phyloP scores from a whole-genome alignment of 2,888 invertebrate species.

The Camponotus fellah region DNA sequence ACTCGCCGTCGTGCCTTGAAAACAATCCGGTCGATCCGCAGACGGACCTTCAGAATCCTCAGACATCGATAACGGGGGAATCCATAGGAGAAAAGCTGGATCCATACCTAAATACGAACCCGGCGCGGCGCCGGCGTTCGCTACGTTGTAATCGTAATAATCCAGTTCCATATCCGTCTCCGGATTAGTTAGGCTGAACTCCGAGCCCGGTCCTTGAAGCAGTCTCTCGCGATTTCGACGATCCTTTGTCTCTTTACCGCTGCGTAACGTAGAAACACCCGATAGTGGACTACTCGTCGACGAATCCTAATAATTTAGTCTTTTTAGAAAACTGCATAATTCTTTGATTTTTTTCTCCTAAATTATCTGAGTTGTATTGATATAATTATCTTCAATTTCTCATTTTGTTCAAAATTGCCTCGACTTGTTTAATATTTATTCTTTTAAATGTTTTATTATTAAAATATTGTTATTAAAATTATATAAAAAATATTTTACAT shows the following conservation, averaged over 20 bases:
- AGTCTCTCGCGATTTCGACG: slow-evolving; percentile 91
- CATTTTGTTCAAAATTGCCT: not conserved
- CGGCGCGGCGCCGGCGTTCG: slow-evolving; percentile 93
- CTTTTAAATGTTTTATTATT: not conserved
- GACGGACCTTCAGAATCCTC: slow-evolving; percentile 84
- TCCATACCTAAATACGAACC: slow-evolving; percentile 96
- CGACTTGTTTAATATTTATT: not conserved
- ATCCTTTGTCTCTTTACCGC: slow-evolving; percentile 90
- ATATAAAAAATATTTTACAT: not conserved
- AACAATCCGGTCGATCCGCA: slow-evolving; percentile 45
- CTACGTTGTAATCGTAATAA: slow-evolving; percentile 96
- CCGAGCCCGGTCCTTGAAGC: slow-evolving; percentile 90
- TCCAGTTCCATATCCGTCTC: slow-evolving; percentile 94
- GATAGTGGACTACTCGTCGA: slow-evolving; percentile 81
- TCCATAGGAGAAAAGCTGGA: slow-evolving; percentile 95
- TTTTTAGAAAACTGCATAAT: not conserved
- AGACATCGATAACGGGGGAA: slow-evolving; percentile 92
- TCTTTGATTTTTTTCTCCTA: not conserved
- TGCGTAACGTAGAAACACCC: slow-evolving; percentile 77
- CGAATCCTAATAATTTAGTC: slow-evolving; percentile 74
- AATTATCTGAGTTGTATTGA: not conserved
- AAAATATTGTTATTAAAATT: not conserved
- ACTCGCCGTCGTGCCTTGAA: slow-evolving; percentile 44
- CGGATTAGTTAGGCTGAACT: slow-evolving; percentile 91
- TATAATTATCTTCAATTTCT: not conserved